These are phyloP conservation scores for Pristionchus fissidentatus DNA, from an alignment of 2,888 invertebrate species.

Conservation along the genomic window DNA sequence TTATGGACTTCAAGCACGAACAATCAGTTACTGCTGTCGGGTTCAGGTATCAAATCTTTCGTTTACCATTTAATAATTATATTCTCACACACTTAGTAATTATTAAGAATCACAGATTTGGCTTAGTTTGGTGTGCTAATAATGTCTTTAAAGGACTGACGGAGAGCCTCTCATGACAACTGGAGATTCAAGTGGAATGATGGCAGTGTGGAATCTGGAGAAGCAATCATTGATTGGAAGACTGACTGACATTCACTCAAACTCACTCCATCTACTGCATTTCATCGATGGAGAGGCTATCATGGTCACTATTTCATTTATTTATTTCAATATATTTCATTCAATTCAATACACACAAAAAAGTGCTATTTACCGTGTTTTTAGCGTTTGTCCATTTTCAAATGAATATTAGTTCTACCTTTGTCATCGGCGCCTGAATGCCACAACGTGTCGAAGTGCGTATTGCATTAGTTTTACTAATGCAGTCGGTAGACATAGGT, in stretches of 20 bases:
- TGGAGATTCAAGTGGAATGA: conserved; percentile 81
- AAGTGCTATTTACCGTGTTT: too few species aligned
- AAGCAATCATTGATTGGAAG: conserved; percentile 84
- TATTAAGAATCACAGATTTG: too few species aligned
- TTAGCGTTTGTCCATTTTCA: too few species aligned
- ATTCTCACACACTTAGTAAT: too few species aligned
- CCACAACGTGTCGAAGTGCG: neutral
- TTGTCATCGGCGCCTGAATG: conserved; percentile 67
- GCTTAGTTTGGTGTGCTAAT: too few species aligned
- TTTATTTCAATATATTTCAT: neutral
- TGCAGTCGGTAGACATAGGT: neutral
- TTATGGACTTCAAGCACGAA: conserved; percentile 86
- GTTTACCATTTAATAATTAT: too few species aligned
- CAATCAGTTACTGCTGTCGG: conserved; percentile 79
- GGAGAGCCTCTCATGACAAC: conserved; percentile 68
- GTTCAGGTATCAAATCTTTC: conserved; percentile 72
- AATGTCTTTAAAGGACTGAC: conserved; percentile 72
- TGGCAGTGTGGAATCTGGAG: conserved; percentile 92
- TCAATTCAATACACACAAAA: neutral
- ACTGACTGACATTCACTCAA: conserved; percentile 85
- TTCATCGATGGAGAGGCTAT: conserved; percentile 91
- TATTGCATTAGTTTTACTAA: conserved; percentile 20
- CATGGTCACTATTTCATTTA: conserved; percentile 79
- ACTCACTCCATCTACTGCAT: conserved; percentile 85
- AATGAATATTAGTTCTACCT: neutral